These are phyloP conservation scores for Ictalurus furcatus DNA, from an alignment of 2,113 vertebrate species.

Conservation along the genomic window DNA sequence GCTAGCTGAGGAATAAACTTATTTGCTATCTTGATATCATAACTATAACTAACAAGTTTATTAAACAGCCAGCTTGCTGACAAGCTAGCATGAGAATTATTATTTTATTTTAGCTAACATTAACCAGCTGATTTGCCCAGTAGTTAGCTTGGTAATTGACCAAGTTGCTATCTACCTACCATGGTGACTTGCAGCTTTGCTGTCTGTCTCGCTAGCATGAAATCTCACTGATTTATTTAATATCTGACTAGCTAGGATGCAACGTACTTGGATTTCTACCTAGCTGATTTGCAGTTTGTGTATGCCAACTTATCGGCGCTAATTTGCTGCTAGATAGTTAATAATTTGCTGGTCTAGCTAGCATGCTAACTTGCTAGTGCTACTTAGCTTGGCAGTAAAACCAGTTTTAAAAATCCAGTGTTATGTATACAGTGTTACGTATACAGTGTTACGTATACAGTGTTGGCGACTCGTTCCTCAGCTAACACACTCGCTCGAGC, in stretches of 20 bases:
- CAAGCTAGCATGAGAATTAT: neutral
- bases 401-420: neutral
- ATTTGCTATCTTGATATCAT: neutral
- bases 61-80: neutral
- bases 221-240: neutral
- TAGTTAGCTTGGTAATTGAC: neutral
- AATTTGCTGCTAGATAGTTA: neutral
- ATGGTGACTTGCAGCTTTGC: neutral
- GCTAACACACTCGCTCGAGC: neutral
- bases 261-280: neutral
- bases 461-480: neutral
- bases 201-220: neutral
- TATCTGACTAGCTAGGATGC: neutral
- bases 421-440: too few relatives aligned
- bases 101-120: neutral
- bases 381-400: neutral
- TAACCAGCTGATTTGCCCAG: neutral
- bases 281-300: neutral
- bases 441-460: too few relatives aligned
- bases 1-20: neutral
- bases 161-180: neutral
- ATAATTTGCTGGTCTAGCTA: neutral
- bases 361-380: neutral
- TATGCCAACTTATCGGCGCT: neutral
- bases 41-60: neutral